Percentiles rank a stretch among this genome's conserved stretches.
These are phyloP conservation scores for Brachionus koreanus DNA, from an alignment of 1,140 invertebrate genomes.

Conservation along the genomic window DNA sequence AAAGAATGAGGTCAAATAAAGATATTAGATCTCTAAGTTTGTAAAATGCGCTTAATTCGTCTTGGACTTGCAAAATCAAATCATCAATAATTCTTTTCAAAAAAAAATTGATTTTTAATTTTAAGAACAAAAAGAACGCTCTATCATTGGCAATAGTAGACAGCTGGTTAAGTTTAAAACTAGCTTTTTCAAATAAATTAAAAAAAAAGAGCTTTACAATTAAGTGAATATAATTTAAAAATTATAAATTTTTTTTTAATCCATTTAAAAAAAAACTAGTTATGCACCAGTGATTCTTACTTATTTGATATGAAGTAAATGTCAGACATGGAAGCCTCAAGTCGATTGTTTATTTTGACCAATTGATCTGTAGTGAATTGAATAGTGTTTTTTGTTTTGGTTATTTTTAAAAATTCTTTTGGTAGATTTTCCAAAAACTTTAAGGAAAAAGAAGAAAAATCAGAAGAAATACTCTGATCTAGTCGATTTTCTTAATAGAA, in stretches of 20 bases:
- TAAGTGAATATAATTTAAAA: no score
- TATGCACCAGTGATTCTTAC: neutral
- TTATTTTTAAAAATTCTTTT: constrained; percentile 19
- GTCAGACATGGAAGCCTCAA: neutral
- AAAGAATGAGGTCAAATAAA: neutral
- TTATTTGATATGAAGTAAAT: constrained; percentile 31
- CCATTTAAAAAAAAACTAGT: no score
- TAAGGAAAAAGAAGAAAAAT: neutral
- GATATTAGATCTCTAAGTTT: constrained; percentile 13
- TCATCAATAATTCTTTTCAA: constrained; percentile 17
- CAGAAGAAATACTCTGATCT: neutral
- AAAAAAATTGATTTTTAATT: neutral
- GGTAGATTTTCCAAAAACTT: neutral
- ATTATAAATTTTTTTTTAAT: neutral
- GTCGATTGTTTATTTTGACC: constrained; percentile 5
- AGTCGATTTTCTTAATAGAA: neutral
- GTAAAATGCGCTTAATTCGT: constrained; percentile 1
- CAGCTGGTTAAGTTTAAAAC: no score
- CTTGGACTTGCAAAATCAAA: neutral
- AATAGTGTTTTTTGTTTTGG: neutral
- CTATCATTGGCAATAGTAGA: no score
- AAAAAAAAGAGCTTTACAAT: no score
- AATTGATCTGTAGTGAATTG: constrained; percentile 25
- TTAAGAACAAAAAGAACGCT: no score
- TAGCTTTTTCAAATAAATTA: no score